Conservation (phyloP, 2,113 vertebrate species). For the human (Homo sapiens) region GRCh38 chr3:62965001-62965500, state of each 20-base stretch:
- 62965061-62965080: neutral
- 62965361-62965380: neutral
- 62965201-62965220: neutral
- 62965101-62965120: neutral
- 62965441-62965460: neutral
- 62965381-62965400: neutral
- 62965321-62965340: neutral
- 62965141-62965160: neutral
- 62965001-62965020: neutral
- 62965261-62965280: neutral
- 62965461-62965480: slow-evolving; percentile 31
- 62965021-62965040: neutral
- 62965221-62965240: neutral
- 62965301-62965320: neutral
- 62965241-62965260: neutral
- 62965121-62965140: neutral
- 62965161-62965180: neutral
- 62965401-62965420: neutral
- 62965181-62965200: neutral
- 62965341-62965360: neutral
- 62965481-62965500: neutral
- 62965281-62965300: neutral
- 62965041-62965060: neutral
- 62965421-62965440: slow-evolving; percentile 2
- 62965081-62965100: neutral